Evolutionary conservation across 2,888 invertebrate species (phyloP).

Genomic region (Frankliniella intonsa): DNA sequence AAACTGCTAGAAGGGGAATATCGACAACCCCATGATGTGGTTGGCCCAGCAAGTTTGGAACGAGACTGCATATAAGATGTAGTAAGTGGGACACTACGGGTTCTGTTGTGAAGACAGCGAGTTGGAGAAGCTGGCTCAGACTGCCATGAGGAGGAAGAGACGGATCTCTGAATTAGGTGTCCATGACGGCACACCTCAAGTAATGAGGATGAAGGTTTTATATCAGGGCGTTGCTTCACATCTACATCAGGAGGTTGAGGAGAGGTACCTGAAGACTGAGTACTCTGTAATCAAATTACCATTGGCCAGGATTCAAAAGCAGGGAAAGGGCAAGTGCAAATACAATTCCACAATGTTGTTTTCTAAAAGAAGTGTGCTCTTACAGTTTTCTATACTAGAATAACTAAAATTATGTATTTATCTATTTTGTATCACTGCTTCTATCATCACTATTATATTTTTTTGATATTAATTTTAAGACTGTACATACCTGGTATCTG

Average conservation of each 20-base stretch:
- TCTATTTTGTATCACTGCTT: not conserved
- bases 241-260: slow-evolving; percentile 12
- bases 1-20: not conserved
- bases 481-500: not conserved
- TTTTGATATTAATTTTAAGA: not conserved
- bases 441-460: not conserved
- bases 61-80: slow-evolving; percentile 33
- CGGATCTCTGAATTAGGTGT: slow-evolving; percentile 41
- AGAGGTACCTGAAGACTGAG: slow-evolving; percentile 14
- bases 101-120: slow-evolving; percentile 42
- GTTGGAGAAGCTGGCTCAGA: slow-evolving; percentile 52
- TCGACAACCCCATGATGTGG: not conserved
- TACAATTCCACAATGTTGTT: not conserved
- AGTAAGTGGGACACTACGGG: slow-evolving; percentile 8
- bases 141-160: slow-evolving; percentile 43
- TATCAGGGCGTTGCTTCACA: not conserved
- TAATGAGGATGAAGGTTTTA: slow-evolving; percentile 40
- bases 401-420: not conserved
- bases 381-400: not conserved
- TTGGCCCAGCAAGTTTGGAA: slow-evolving; percentile 30
- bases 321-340: not conserved
- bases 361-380: not conserved
- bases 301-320: not conserved
- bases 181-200: slow-evolving; percentile 38
- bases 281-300: not conserved